Percentiles rank a stretch among this genome's conserved stretches.
Evolutionary conservation across 1,140 invertebrate species (phyloP).

Genomic region (Latrodectus geometricus): DNA sequence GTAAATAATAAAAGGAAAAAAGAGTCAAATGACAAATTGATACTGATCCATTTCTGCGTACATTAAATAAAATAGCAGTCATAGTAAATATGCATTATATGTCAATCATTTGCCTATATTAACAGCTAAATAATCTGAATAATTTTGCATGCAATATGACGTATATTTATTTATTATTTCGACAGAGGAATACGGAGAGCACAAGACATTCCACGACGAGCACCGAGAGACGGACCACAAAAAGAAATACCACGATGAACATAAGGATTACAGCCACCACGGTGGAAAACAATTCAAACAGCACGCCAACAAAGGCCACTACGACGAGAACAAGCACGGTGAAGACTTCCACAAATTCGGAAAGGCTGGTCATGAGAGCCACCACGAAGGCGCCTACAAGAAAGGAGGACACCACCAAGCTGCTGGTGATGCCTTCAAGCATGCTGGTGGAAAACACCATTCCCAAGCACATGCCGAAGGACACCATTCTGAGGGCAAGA

Average conservation of each 20-base stretch:
- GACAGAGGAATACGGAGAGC: constrained; percentile 64
- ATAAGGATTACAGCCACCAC: constrained; percentile 53
- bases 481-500: constrained; percentile 13
- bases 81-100: no score
- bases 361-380: constrained; percentile 40
- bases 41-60: background rate
- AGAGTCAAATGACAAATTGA: no score
- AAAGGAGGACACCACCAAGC: constrained; percentile 54
- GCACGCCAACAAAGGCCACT: constrained; percentile 48
- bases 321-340: constrained; percentile 61
- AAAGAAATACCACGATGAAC: constrained; percentile 63
- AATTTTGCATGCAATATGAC: background rate
- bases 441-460: constrained; percentile 19
- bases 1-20: no score
- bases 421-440: constrained; percentile 43
- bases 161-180: constrained; percentile 14
- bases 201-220: constrained; percentile 64
- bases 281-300: constrained; percentile 56
- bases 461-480: constrained; percentile 18
- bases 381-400: constrained; percentile 30
- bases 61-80: background rate
- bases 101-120: no score
- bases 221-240: constrained; percentile 63
- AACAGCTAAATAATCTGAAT: no score
- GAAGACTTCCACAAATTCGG: constrained; percentile 61